Evolutionary conservation across 2,888 invertebrate genomes (phyloP), one percentile per base, ranked within the genome.

Genomic region (Diaprepes abbreviatus): DNA sequence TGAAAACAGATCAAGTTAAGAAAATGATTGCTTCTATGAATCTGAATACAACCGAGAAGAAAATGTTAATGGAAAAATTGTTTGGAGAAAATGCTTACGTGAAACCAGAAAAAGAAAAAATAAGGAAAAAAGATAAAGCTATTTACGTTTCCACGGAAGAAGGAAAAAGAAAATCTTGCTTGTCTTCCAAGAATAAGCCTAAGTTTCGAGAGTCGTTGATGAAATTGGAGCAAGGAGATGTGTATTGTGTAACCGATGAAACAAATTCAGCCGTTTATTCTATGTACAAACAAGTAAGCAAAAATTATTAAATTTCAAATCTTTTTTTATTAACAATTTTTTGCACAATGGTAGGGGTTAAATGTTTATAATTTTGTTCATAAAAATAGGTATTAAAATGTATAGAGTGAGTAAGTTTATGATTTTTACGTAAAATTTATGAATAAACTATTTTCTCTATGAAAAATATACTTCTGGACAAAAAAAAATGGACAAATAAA

Each of bases 11-110:
- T n/a, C 73, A 78, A 59, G 78, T 80, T 0, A 77, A 75, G 45
- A 76, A 77, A 55, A 71, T 81, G 36, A 78, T 82, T 19, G 70
- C 74, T 3, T 74, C 78, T 4, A 75, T 82, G 76, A 79, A 80
- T 45, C 65, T 77, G 19, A 75, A 78, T 48, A 73, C 74, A 60
- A 48, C 68, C n/a, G 74, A 77, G n/a, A 78, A 77, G 60, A 74
- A 71, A 19, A 67, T 72, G 16, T 38, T 79, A 0, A 74, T 79
- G 40, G 73, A 78, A 19, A 73, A 76, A 63, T 73, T 73, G 17
- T 73, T 73, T 60, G 73, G 65, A n/a, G 59, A 54, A 12, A 54
- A 71, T 48, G 16, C 2, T 4, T 3, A 24, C 12, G 16, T 16
- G 7, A 19, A 17, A n/a, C 0, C 16, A 24, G 2, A 3, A 3